Percentiles rank a stretch among this genome's conserved stretches.
These are phyloP conservation scores for Caenorhabditis panamensis DNA, from an alignment of 2,888 invertebrate species.

Conservation along the genomic window DNA sequence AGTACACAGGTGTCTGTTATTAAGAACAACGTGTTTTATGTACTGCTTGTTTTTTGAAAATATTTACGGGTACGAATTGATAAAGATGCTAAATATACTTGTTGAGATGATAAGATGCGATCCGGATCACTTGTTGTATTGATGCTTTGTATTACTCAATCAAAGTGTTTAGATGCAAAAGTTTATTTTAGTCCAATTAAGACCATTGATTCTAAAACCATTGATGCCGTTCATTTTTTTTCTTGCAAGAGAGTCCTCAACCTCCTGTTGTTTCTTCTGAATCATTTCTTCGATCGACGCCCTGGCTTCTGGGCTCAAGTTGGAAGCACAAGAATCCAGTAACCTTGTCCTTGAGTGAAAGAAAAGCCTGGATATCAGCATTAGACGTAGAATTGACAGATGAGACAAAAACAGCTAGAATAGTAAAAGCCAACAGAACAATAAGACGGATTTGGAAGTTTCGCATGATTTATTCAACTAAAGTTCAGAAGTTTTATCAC, in stretches of 20 bases:
- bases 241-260: background rate
- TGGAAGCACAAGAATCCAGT: background rate
- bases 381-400: conserved; percentile 1
- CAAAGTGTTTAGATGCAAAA: background rate
- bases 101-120: too few species aligned
- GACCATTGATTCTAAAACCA: too few species aligned
- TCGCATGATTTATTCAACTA: background rate
- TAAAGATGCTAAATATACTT: too few species aligned
- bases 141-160: too few species aligned
- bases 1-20: conserved; percentile 77
- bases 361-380: background rate
- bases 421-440: background rate
- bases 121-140: too few species aligned
- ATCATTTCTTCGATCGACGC: background rate
- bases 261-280: background rate
- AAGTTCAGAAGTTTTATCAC: background rate
- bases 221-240: background rate
- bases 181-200: too few species aligned
- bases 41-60: background rate
- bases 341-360: conserved; percentile 13
- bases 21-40: conserved; percentile 19
- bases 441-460: background rate
- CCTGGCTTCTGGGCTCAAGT: conserved; percentile 10
- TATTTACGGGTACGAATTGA: background rate
- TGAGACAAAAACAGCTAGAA: background rate